Evolutionary conservation across 2,888 invertebrate genomes (phyloP).

Genomic region (Monochamus alternatus): DNA sequence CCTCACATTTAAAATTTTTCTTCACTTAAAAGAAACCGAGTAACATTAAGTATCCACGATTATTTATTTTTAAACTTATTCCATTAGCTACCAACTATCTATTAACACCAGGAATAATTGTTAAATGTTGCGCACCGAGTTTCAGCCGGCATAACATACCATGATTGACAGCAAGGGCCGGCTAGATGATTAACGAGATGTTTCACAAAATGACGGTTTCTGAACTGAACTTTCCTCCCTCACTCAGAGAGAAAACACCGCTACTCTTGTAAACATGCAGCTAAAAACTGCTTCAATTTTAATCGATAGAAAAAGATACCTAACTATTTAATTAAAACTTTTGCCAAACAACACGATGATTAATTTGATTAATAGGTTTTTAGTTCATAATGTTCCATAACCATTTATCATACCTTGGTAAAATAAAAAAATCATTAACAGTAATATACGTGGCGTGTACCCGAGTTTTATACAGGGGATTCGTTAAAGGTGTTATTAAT

Average conservation of each 20-base stretch:
- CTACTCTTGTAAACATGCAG: slow-evolving; percentile 54
- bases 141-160: slow-evolving; percentile 62
- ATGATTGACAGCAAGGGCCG: slow-evolving; percentile 71
- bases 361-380: slow-evolving; percentile 40
- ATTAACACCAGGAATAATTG: slow-evolving; percentile 59
- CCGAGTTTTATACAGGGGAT: no score
- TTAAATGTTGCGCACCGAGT: slow-evolving; percentile 61
- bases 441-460: no score
- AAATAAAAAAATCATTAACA: slow-evolving; percentile 6
- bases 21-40: background rate
- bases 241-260: slow-evolving; percentile 52
- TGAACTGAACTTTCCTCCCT: slow-evolving; percentile 63
- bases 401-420: slow-evolving; percentile 19
- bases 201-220: slow-evolving; percentile 70
- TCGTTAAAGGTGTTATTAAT: no score
- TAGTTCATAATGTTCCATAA: slow-evolving; percentile 16
- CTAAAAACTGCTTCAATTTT: slow-evolving; percentile 50
- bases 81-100: slow-evolving; percentile 50
- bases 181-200: slow-evolving; percentile 70
- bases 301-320: slow-evolving; percentile 51
- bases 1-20: background rate
- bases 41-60: slow-evolving; percentile 9
- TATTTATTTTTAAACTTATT: slow-evolving; percentile 34
- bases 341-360: slow-evolving; percentile 39
- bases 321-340: slow-evolving; percentile 44